Percentiles rank a stretch among this genome's conserved stretches.
Conservation (phyloP, 1,140 invertebrate species). For the Globodera ellingtonae region DNA sequence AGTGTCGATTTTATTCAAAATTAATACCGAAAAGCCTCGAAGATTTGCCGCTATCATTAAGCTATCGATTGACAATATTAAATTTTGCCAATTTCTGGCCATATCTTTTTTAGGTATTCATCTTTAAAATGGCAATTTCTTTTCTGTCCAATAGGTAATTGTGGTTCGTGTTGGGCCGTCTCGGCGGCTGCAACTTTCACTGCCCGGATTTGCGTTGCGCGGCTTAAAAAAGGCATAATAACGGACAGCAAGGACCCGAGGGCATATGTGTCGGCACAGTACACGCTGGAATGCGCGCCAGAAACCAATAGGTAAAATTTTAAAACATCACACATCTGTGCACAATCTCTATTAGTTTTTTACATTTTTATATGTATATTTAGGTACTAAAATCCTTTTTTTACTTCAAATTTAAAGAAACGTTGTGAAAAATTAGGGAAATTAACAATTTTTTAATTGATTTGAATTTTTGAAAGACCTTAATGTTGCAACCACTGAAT, state of each 20-base stretch:
- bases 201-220: slow-evolving; percentile 82
- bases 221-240: slow-evolving; percentile 73
- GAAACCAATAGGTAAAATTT: slow-evolving; percentile 7
- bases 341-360: too few relatives aligned
- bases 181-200: slow-evolving; percentile 72
- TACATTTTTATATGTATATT: too few relatives aligned
- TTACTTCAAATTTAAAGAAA: too few relatives aligned
- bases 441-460: background rate
- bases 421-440: too few relatives aligned
- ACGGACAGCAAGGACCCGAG: background rate
- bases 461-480: background rate
- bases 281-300: slow-evolving; percentile 1
- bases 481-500: background rate
- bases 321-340: background rate
- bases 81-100: too few relatives aligned
- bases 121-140: too few relatives aligned
- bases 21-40: too few relatives aligned
- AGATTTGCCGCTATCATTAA: too few relatives aligned
- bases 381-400: too few relatives aligned
- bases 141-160: slow-evolving; percentile 40
- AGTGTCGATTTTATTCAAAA: too few relatives aligned
- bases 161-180: slow-evolving; percentile 66
- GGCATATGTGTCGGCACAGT: background rate
- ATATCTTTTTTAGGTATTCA: too few relatives aligned
- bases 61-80: too few relatives aligned